These are phyloP conservation scores for Athalia cordata DNA, from an alignment of 2,888 invertebrate species.

Conservation along the genomic window DNA sequence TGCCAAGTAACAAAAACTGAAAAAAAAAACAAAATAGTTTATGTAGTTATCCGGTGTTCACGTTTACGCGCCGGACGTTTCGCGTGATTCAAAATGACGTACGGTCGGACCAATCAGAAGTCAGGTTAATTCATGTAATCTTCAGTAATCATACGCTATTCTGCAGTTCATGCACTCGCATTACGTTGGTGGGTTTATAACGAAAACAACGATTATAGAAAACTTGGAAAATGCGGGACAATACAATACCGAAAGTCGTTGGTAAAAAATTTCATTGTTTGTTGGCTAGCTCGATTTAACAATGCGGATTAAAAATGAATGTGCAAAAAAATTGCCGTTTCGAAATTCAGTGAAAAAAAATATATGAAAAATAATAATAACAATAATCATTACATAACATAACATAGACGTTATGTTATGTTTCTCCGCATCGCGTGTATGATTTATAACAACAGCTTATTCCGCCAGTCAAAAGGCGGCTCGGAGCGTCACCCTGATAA, in stretches of 20 bases:
- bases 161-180: slow-evolving; percentile 25
- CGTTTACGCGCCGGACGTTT: slow-evolving; percentile 12
- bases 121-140: slow-evolving; percentile 17
- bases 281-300: too few relatives aligned
- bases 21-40: neutral
- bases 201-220: neutral
- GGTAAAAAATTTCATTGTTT: too few relatives aligned
- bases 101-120: slow-evolving; percentile 17
- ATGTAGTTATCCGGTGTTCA: neutral
- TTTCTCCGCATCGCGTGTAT: too few relatives aligned
- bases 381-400: too few relatives aligned
- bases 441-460: neutral
- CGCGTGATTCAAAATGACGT: neutral
- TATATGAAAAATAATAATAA: too few relatives aligned
- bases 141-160: slow-evolving; percentile 11
- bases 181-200: neutral
- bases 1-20: neutral
- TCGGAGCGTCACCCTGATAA: slow-evolving; percentile 1
- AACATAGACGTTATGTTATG: too few relatives aligned
- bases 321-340: too few relatives aligned
- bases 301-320: too few relatives aligned
- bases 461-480: neutral
- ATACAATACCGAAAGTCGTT: too few relatives aligned
- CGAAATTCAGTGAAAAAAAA: too few relatives aligned
- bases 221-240: too few relatives aligned